Percentiles rank a stretch among this genome's conserved stretches.
phyloP scores from a whole-genome alignment of 2,888 invertebrate genomes.

The Ophion ventricosus region DNA sequence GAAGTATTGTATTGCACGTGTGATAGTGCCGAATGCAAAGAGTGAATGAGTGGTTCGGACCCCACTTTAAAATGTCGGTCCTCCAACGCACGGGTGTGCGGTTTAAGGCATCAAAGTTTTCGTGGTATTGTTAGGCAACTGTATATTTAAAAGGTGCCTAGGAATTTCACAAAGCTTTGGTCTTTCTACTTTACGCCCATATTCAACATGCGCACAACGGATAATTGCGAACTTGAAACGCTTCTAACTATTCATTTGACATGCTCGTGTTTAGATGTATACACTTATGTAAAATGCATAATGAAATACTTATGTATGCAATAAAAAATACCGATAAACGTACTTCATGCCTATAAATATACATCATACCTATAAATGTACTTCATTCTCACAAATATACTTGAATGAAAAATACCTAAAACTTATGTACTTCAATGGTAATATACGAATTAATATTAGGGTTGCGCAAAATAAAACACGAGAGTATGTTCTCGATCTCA shows the following conservation, averaged over 20 bases:
- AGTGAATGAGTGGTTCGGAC: slow-evolving; percentile 15
- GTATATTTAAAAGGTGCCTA: not conserved
- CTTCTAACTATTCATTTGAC: not conserved
- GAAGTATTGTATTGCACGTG: not conserved
- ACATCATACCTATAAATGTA: no score
- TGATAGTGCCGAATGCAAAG: not conserved
- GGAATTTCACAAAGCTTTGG: not conserved
- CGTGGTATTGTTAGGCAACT: not conserved
- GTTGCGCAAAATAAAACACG: no score
- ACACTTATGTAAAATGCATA: no score
- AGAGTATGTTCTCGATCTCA: no score
- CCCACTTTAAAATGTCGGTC: slow-evolving; percentile 6
- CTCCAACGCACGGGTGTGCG: slow-evolving; percentile 22
- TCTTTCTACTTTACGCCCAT: slow-evolving; percentile 9
- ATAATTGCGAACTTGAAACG: not conserved
- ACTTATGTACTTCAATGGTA: no score
- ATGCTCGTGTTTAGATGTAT: not conserved
- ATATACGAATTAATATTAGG: no score
- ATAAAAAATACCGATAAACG: no score
- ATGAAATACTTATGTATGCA: not conserved
- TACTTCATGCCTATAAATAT: no score
- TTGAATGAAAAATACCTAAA: no score
- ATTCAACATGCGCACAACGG: not conserved
- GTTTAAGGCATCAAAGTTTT: slow-evolving; percentile 1
- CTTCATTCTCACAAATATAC: no score